Base-by-base conservation (phyloP, 2,888 invertebrate genomes). In the Apodemia duryi region DNA sequence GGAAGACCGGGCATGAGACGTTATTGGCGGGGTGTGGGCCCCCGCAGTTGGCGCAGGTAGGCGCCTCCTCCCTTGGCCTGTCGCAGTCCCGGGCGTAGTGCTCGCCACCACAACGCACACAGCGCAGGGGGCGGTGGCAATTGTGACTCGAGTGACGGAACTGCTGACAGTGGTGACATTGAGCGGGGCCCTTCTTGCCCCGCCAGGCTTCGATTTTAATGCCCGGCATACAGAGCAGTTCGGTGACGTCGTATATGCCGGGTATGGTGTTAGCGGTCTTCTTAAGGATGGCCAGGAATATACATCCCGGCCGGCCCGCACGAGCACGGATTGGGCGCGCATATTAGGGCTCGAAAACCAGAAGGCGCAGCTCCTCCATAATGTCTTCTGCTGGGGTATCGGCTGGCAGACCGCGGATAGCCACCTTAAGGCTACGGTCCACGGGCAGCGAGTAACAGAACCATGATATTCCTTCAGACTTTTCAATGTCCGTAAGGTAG, bases 111-210 rank as follows among this genome's bases (percentile, higher is more conserved):
- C 65, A 67, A 2, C 65, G 62, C 5, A 68, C 68, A 29, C 68
- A 66, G 0, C 63, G 54, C 32, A 38, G 62, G 0, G 7, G 32
- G 0, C 71, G 60, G 21, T 64, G 66, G 62, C 66, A 67, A 49
- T 69, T 64, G 21, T 65, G 65, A 5, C 66, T 67, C 2, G 69
- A 66, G 65, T 76, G 74, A 5, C 63, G 2, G n/a, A 65, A 68
- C 1, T 41, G 49, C 9, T 68, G 66, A 51, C 68, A 68, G 0
- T 51, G 2, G 10, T 65, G 74, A 7, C 68, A 68, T 4, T 67
- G 70, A 4, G 68, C 63, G 3, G 63, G 66, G 6, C 63, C 65
- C 6, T 64, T 64, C 5, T 62, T 66, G 0, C 68, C 63, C 1
- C 62, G 10, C 69, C 67, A 68, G 11, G 63, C 64, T 1, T 65